Base-by-base conservation (phyloP, 2,113 vertebrate species). In the Bostrychus sinensis region DNA sequence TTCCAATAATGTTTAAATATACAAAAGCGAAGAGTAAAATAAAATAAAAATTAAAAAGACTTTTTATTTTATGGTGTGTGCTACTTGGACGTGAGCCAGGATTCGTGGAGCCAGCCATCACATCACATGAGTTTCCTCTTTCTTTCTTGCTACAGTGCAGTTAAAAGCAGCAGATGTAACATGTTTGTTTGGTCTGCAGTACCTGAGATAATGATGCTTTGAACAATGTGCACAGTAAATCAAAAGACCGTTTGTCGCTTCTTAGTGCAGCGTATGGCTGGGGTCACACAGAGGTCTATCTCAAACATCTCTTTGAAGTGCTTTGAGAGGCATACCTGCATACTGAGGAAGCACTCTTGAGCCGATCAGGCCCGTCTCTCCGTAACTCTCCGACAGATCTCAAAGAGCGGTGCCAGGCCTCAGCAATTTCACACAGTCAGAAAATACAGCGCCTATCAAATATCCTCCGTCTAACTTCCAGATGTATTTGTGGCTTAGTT, bases 231-330 rank as follows among this genome's bases (percentile, higher is more conserved):
- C 63, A 63, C 56, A 39, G 67, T 60, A 39, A 73, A 76, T 55
- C 50, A 59, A 69, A 60, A 46, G 51, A 30, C 56, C 36, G 48
- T 74, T 56, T 73, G 65, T 66, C 25, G 19, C 56, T 38, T 72
- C 68, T 68, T 9, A 68, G 51, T 59, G 45, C 62, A 66, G 39
- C 7, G 26, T 57, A 62, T 38, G 62, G 75, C 59, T 71, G 36
- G 58, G 59, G 75, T 77, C 64, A 71, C 30, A 54, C 56, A 51
- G 37, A 67, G 62, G 63, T 74, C 67, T 78, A 79, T 89, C 87
- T 81, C 20, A 46, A 11, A 9, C 64, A 83, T 86, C 79, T 86
- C 80, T 89, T 87, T 90, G 80, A 89, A 69, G 83, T 76, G 17
- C 66, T 75, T 56, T 62, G 65, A 79, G 70, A 75, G 59, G 56